These are phyloP conservation scores for Mythimna vitellina DNA, from an alignment of 2,888 invertebrate species.

Conservation along the genomic window DNA sequence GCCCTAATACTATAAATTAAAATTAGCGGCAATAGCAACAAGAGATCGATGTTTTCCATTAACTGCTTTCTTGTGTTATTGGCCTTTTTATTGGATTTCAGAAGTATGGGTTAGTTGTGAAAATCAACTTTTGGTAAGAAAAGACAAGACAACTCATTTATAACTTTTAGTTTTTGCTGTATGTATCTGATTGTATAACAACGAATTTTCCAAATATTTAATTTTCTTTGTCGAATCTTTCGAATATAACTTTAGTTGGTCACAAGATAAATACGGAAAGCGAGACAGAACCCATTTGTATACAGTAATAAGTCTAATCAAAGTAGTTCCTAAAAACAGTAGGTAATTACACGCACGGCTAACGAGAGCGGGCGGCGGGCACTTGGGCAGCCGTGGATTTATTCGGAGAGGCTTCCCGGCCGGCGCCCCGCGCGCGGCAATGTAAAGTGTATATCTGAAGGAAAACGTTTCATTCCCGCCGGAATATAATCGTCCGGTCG, in stretches of 20 bases:
- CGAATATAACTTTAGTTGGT: slow-evolving; percentile 24
- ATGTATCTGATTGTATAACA: background rate
- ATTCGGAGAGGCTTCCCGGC: slow-evolving; percentile 73
- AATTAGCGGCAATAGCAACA: slow-evolving; percentile 80
- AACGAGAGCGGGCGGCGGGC: slow-evolving; percentile 78
- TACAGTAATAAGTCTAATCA: slow-evolving; percentile 72
- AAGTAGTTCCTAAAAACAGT: slow-evolving; percentile 79
- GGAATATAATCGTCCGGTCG: slow-evolving; percentile 91
- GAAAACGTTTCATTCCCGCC: slow-evolving; percentile 89
- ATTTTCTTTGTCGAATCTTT: slow-evolving; percentile 13
- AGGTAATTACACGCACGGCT: slow-evolving; percentile 84
- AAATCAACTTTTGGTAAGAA: background rate
- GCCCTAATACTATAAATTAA: slow-evolving; percentile 89
- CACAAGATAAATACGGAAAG: slow-evolving; percentile 46
- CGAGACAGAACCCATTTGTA: slow-evolving; percentile 48
- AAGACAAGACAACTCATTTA: slow-evolving; percentile 3
- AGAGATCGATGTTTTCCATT: slow-evolving; percentile 84
- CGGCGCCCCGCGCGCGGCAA: slow-evolving; percentile 71
- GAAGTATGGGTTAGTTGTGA: slow-evolving; percentile 18
- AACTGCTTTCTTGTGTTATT: slow-evolving; percentile 65
- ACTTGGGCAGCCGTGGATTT: slow-evolving; percentile 73
- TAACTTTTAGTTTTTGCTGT: background rate
- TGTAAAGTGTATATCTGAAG: slow-evolving; percentile 86
- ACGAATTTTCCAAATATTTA: background rate
- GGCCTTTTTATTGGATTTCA: slow-evolving; percentile 51